Base-by-base conservation (phyloP, 2,888 invertebrate species). In the Orgyia antiqua region DNA sequence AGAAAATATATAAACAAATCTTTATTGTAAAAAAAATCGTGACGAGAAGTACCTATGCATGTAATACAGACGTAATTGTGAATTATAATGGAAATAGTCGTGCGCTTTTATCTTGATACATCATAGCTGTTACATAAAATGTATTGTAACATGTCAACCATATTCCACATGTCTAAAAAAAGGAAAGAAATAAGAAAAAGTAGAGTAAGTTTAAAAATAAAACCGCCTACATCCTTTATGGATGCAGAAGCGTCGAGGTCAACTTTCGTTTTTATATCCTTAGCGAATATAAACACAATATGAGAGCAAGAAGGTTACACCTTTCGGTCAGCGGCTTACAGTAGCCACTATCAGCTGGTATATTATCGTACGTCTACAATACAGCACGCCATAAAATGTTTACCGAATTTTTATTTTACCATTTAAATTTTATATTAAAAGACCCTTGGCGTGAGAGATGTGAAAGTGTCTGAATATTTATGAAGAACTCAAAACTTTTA, bases 381-480 rank as follows among this genome's bases (percentile, higher is more conserved):
- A n/a, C n/a, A n/a, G 54, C 57, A 63, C 58, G 57, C 58, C 46
- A 51, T 48, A 35, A 57, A 57, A 57, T 47, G 48, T 34, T 31
- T 36, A 41, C 41, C 42, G 39, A 33, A 39, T 46, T 55, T 51
- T 51, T 53, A 51, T 47, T 38, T 54, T 39, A 43, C 51, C 53
- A 57, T 59, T 53, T 52, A 53, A 52, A 50, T 41, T 40, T 32
- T 42, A 43, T 40, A 51, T 45, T 54, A 58, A 56, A 51, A 54
- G 59, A 53, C 62, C 69, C 70, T 68, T 68, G 32, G 62, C 61
- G 64, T 70, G 65, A 57, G 57, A 55, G 45, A 55, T 52, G 73
- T 60, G 76, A 82, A 79, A 80, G 80, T 58, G 44, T 27, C 62
- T 70, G 67, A 69, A 77, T 78, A 76, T 80, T 78, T 73, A 77